A percentile compares a stretch with the other conserved stretches of the same genome.
Conservation (phyloP, 2,888 invertebrate species). For the Anaspis maculata region DNA sequence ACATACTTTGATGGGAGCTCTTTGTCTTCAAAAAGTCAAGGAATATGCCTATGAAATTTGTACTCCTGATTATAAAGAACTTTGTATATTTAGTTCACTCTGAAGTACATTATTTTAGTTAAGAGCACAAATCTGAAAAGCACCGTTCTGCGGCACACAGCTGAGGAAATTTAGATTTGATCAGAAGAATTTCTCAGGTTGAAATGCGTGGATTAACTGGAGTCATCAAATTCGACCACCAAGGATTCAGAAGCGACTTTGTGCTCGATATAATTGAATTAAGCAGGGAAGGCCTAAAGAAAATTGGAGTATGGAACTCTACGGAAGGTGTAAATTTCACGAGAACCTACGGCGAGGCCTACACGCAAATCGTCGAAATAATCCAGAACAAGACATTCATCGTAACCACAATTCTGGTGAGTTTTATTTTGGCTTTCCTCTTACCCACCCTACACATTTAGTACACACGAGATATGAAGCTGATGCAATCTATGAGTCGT, state of each 20-base stretch:
- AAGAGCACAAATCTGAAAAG: no score
- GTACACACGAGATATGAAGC: no score
- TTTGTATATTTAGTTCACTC: no score
- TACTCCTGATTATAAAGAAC: no score
- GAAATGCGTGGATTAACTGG: slow-evolving; percentile 91
- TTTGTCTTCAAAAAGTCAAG: no score
- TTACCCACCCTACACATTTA: no score
- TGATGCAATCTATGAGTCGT: no score
- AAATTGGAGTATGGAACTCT: slow-evolving; percentile 84
- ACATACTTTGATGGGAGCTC: no score
- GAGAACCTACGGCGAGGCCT: slow-evolving; percentile 74
- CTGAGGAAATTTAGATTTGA: not conserved
- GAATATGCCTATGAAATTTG: no score
- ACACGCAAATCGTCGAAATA: slow-evolving; percentile 81
- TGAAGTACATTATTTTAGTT: no score
- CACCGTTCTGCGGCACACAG: no score
- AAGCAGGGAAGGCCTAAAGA: slow-evolving; percentile 71
- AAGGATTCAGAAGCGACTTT: slow-evolving; percentile 88
- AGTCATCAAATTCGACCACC: slow-evolving; percentile 86
- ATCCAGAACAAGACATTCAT: slow-evolving; percentile 86
- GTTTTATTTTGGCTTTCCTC: no score
- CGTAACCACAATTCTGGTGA: slow-evolving; percentile 86
- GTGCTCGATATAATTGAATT: slow-evolving; percentile 87
- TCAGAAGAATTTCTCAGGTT: slow-evolving; percentile 49
- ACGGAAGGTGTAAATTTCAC: slow-evolving; percentile 84